phyloP scores from a whole-genome alignment of 1,140 invertebrate genomes.

The Leptopilina boulardi region DNA sequence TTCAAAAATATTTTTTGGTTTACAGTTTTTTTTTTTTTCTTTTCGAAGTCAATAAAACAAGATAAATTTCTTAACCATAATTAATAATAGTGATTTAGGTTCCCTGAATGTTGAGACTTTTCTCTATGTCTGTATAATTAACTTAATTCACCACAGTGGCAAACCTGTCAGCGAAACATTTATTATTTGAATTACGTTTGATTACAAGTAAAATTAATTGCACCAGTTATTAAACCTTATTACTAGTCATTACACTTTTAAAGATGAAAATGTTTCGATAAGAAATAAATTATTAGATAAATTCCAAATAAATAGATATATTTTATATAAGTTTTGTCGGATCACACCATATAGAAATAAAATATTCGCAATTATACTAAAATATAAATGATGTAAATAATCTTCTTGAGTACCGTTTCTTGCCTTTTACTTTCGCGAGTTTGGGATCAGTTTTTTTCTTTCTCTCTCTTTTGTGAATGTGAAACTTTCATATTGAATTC shows the following conservation, averaged over 20 bases:
- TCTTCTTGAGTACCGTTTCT: slow-evolving; percentile 48
- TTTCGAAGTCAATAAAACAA: neutral
- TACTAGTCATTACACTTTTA: slow-evolving; percentile 24
- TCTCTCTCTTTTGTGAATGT: neutral
- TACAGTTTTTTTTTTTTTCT: too few species aligned
- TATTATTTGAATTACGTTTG: slow-evolving; percentile 26
- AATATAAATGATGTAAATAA: slow-evolving; percentile 46
- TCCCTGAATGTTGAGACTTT: neutral
- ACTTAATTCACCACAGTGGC: slow-evolving; percentile 16
- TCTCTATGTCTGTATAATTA: neutral
- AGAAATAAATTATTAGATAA: slow-evolving; percentile 31
- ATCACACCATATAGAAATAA: neutral
- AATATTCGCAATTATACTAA: neutral
- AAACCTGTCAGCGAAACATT: slow-evolving; percentile 9
- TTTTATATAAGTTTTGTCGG: too few species aligned
- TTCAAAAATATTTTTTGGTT: too few species aligned
- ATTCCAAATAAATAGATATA: slow-evolving; percentile 32
- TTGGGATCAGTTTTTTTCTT: neutral
- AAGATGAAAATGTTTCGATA: neutral
- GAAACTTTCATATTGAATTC: slow-evolving; percentile 1
- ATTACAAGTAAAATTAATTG: slow-evolving; percentile 25
- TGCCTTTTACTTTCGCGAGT: slow-evolving; percentile 8
- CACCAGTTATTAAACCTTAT: slow-evolving; percentile 23
- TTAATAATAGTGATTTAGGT: neutral
- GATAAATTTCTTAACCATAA: neutral